A percentile compares a stretch with the other conserved stretches of the same genome.
These are phyloP conservation scores for Regulus satrapa DNA, from an alignment of 2,113 vertebrate species.

Conservation along the genomic window DNA sequence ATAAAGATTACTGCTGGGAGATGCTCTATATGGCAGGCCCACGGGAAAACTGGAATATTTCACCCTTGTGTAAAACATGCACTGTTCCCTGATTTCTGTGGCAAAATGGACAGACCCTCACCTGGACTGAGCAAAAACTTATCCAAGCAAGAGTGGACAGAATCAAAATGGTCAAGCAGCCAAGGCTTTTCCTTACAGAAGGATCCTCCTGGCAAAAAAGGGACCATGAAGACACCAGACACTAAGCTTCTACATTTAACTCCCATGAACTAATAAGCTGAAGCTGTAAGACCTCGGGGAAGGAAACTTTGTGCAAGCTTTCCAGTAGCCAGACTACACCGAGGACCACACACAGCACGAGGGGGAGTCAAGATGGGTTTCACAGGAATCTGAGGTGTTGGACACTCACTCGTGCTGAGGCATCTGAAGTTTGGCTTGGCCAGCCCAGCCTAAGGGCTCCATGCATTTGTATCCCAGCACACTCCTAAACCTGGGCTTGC, in stretches of 20 bases:
- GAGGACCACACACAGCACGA: background rate
- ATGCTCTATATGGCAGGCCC: background rate
- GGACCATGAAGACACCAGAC: background rate
- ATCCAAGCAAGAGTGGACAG: background rate
- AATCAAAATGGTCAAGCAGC: background rate
- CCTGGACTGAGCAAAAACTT: background rate
- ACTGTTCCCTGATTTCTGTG: background rate
- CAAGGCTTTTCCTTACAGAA: background rate
- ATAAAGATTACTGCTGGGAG: background rate
- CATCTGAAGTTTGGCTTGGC: slow-evolving; percentile 9
- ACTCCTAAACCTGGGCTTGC: background rate
- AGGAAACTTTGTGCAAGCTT: background rate
- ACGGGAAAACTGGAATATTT: background rate
- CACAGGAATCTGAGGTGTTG: background rate
- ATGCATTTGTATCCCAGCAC: background rate
- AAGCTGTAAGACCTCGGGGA: background rate
- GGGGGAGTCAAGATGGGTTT: background rate
- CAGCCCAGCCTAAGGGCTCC: background rate
- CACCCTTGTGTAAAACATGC: background rate
- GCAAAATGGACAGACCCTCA: background rate
- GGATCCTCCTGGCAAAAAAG: background rate
- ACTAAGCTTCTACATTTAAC: background rate
- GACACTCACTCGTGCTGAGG: background rate
- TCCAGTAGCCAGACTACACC: background rate
- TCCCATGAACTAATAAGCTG: background rate